Base-by-base conservation (phyloP, 2,797 vertebrate genomes). In the Parambassis ranga region DNA sequence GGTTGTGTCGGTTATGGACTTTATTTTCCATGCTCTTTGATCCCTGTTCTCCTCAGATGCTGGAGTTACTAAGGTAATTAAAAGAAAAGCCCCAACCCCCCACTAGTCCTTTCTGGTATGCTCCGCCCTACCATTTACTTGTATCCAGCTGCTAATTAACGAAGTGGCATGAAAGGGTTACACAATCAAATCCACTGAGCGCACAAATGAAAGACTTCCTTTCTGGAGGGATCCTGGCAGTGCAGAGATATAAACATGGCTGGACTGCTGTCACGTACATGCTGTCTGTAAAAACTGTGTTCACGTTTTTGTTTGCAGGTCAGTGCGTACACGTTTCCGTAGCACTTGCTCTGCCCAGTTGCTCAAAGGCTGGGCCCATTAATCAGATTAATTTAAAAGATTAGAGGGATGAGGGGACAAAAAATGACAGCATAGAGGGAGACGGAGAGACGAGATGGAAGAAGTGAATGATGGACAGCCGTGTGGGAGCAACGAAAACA, bases 161-260 rank as follows among this genome's bases (percentile, higher is more conserved):
- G 39, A 72, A 84, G 73, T 81, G 76, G 71, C 10, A 58, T 72
- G 71, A 68, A 75, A 67, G 77, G 77, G 76, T 81, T 65, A 76
- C 38, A 64, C 70, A 86, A 84, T 86, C 72, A 83, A 77, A 87
- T 83, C 78, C 78, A 82, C 23, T 36, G 48, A 36, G 47, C 48
- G 71, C 51, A 80, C 82, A 80, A 84, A 88, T 87, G 83, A 89
- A 81, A 75, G 49, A 14, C 35, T 31, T 30, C 14, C 3, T 52
- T 63, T 57, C 16, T 44, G 44, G 13, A 43, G 53, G 44, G 38
- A 49, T 15, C 41, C 31, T 19, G 47, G 47, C 27, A 63, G 53
- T 37, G 24, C 60, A 59, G 28, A 50, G n/a, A 6, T n/a, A n/a
- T n/a, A n/a, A n/a, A n/a, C n/a, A n/a, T n/a, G n/a, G n/a, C n/a